Conservation (phyloP, 2,113 vertebrate species). For the Eclectus roratus region DNA sequence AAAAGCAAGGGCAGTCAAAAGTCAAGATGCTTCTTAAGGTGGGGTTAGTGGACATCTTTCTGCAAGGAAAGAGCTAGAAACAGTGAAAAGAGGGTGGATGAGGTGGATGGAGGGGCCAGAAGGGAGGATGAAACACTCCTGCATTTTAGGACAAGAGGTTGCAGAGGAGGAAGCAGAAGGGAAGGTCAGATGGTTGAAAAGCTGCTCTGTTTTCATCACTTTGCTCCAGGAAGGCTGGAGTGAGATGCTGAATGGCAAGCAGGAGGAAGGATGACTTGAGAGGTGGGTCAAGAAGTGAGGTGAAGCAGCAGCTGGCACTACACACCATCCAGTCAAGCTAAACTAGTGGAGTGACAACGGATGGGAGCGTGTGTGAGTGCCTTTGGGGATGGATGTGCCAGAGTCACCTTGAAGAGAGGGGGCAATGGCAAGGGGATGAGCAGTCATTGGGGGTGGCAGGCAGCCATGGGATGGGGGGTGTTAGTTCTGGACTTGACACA, state of each 20-base stretch:
- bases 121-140: not conserved
- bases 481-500: not conserved
- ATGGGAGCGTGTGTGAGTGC: not conserved
- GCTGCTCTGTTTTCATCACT: not conserved
- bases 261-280: not conserved
- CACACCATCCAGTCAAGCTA: not conserved
- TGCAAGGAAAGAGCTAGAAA: not conserved
- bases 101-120: not conserved
- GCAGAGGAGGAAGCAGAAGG: not conserved
- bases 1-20: not conserved
- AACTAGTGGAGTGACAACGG: not conserved
- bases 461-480: accelerated
- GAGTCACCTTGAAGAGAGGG: not conserved
- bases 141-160: not conserved
- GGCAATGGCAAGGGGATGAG: not conserved
- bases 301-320: not conserved
- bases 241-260: not conserved
- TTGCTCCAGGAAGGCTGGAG: not conserved
- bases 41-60: not conserved
- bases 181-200: not conserved
- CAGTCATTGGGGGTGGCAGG: not conserved
- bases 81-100: not conserved
- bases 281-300: not conserved
- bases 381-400: not conserved
- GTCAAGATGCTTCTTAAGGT: not conserved